Evolutionary conservation across 2,797 vertebrate genomes (phyloP).

Genomic region (Sebastes reedi): DNA sequence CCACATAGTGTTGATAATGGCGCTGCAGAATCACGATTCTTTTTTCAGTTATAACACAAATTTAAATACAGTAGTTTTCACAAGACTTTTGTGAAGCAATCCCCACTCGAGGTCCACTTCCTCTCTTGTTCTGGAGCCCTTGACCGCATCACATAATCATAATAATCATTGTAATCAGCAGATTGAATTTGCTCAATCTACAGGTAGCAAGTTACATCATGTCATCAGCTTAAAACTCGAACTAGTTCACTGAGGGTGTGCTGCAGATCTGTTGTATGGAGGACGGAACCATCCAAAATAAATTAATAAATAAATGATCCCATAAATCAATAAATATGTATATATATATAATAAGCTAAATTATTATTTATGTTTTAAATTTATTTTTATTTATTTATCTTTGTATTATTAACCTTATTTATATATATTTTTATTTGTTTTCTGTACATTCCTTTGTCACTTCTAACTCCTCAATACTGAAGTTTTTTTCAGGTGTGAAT

Average conservation of each 20-base stretch:
- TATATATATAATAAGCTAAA: too few relatives aligned
- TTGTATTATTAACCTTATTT: too few relatives aligned
- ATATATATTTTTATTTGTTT: background rate
- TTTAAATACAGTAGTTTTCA: background rate
- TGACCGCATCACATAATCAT: background rate
- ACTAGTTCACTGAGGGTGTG: too few relatives aligned
- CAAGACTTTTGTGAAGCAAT: background rate
- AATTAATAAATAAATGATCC: too few relatives aligned
- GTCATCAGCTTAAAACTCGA: background rate
- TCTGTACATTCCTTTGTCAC: background rate
- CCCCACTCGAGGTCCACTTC: background rate
- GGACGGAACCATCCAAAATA: too few relatives aligned
- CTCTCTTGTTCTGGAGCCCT: background rate
- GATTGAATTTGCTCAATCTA: background rate
- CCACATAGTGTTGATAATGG: background rate
- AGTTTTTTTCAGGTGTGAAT: too few relatives aligned
- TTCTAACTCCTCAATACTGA: background rate
- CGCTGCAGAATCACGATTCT: background rate
- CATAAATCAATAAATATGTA: too few relatives aligned
- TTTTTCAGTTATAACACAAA: background rate
- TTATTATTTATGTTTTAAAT: too few relatives aligned
- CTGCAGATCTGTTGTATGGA: too few relatives aligned
- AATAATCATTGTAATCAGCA: background rate
- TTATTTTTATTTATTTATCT: too few relatives aligned
- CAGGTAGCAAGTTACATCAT: background rate